Base-by-base conservation (phyloP, 2,113 vertebrate genomes). In the Microtus oregoni region DNA sequence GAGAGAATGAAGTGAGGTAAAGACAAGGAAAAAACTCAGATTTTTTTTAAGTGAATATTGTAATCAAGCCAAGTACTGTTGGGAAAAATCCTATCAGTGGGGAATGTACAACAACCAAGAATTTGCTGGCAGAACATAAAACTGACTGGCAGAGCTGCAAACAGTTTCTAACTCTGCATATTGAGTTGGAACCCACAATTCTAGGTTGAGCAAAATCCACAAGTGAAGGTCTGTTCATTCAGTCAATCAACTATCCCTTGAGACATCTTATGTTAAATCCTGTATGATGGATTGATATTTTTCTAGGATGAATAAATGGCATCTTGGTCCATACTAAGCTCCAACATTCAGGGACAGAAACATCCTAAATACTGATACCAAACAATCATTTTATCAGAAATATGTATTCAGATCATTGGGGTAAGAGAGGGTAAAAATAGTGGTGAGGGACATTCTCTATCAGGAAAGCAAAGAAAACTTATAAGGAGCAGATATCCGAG, bases 11-110 rank as follows among this genome's bases (percentile, higher is more conserved):
- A 97, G 81, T 96, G 3, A 3, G 86, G 47, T 65, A 93, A 61
- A 70, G 55, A 52, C 76, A 30, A n/a, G 22, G 70, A 35, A 20
- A 89, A 94, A 83, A 67, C 3, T 32, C 82, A 96, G 94, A 93
- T 22, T 88, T 47, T 50, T 30, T 82, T 50, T 20, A 65, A 97
- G 79, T 89, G 95, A 98, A 94, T 81, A 92, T 86, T 97, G 88
- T 96, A 95, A 97, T 90, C 86, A 94, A 94, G 96, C 97, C 97
- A 98, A 95, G 93, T 97, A 95, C 97, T 97, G 88, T 96, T 97
- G 97, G 94, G 92, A 96, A 97, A 97, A 96, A 97, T 95, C 90
- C 93, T 97, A 95, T 97, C 97, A 97, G 93, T 96, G 93, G 95
- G 94, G 95, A 95, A 91, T 94, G 77, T 96, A 96, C 92, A 97